Conservation (phyloP, 2,888 invertebrate species). For the Trichogramma dendrolimi region DNA sequence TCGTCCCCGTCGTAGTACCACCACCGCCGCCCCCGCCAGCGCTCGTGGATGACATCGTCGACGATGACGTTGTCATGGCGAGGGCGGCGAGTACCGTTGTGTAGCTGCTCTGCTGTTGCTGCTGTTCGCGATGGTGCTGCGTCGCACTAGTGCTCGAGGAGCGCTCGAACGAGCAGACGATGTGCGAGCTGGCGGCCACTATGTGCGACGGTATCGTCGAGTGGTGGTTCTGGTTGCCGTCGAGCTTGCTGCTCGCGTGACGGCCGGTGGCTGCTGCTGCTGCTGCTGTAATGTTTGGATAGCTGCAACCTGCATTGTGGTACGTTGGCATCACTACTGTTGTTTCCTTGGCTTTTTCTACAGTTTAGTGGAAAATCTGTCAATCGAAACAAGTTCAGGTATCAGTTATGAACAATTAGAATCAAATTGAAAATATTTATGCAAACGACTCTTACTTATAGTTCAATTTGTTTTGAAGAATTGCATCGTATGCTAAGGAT, state of each 20-base stretch:
- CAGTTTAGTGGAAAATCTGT: too few species aligned
- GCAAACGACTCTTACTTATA: too few species aligned
- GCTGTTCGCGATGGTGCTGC: too few species aligned
- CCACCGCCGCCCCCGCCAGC: background rate
- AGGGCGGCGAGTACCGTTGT: background rate
- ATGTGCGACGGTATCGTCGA: conserved; percentile 21
- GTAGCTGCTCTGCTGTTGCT: background rate
- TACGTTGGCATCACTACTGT: conserved; percentile 51
- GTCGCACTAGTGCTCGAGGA: too few species aligned
- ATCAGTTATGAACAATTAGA: too few species aligned
- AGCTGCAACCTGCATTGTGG: conserved; percentile 50
- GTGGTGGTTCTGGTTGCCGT: conserved; percentile 50
- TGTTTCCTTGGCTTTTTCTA: too few species aligned
- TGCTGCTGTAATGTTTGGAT: conserved; percentile 50
- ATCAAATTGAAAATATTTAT: too few species aligned
- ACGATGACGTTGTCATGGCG: conserved; percentile 1
- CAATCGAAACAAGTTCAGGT: too few species aligned
- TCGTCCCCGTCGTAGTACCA: conserved; percentile 5
- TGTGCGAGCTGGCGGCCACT: conserved; percentile 21
- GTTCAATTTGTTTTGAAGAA: too few species aligned
- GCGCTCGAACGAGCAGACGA: background rate
- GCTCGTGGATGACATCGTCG: background rate
- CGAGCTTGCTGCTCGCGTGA: conserved; percentile 44
- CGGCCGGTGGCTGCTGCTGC: conserved; percentile 32
- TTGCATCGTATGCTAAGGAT: too few species aligned